Conservation (phyloP, 2,113 vertebrate species). For the Cyphomyrus plagiostoma region DNA sequence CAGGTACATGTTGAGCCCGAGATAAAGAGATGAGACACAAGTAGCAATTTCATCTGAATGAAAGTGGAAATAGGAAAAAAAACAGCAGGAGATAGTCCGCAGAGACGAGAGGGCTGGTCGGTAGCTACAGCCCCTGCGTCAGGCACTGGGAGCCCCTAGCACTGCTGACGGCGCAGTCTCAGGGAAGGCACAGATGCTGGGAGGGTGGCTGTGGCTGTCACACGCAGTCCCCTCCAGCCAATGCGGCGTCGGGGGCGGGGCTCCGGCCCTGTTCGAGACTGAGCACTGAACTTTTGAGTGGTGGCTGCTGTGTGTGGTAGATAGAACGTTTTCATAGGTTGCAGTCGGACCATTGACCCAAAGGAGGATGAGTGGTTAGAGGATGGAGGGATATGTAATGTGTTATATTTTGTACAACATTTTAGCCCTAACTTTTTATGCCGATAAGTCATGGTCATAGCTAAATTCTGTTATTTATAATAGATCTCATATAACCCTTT, state of each 20-base stretch:
- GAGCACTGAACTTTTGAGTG: not conserved
- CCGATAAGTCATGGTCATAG: not conserved
- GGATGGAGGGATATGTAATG: not conserved
- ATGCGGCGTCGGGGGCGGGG: not conserved
- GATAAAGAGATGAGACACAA: not conserved
- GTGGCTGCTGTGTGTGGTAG: not conserved
- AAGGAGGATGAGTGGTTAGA: not conserved
- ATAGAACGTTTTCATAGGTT: not conserved
- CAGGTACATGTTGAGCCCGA: not conserved
- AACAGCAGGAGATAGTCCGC: not conserved
- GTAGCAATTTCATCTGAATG: not conserved
- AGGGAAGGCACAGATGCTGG: not conserved
- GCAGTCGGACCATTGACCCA: not conserved
- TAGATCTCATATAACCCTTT: not conserved
- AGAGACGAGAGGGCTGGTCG: not conserved
- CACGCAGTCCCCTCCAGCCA: not conserved
- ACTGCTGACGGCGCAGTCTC: not conserved
- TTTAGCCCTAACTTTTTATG: not conserved
- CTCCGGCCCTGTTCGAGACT: not conserved
- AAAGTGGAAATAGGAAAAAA: not conserved
- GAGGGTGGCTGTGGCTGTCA: not conserved
- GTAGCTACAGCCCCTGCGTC: not conserved
- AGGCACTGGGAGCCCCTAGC: not conserved
- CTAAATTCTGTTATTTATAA: not conserved
- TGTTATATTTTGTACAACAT: not conserved